Evolutionary conservation across 35 echinoderm and acorn worm genomes (phyloP), one percentile per base, ranked within the genome.

Genomic region (Diadema setosum): DNA sequence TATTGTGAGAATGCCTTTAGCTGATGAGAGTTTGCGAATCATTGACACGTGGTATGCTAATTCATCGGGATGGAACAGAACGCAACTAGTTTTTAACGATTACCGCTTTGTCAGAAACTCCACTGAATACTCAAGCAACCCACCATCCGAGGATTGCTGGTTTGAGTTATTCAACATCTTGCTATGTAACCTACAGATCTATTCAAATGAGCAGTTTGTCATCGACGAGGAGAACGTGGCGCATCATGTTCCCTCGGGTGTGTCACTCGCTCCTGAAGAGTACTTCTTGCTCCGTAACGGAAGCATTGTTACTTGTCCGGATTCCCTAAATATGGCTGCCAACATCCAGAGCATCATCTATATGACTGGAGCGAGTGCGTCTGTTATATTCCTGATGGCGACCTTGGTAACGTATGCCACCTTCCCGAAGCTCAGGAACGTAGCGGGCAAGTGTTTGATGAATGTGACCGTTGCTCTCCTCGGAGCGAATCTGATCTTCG

Each of bases 381-480:
- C 69, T 6, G 20, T 75, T 20, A 9, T 75, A 24, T 75, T 27
- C 40, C 59, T 96, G 8, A 23, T 82, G 16, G 49, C 85, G 8
- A 87, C 89, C 12, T 88, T 96, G 39, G 29, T 88, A 17, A 88
- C 85, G 2, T 96, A 96, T 55, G 80, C 75, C 20, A 42, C 73
- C 27, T 81, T 96, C 8, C 85, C 84, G 23, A 78, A 48, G 35
- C 52, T 96, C 4, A 86, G 94, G 26, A 96, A 88, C 33, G 60
- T 91, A n/a, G 83, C 94, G 11, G 94, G 94, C 23, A 46, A 83
- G 36, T 91, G 84, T 49, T 29, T 91, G 8, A 91, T 96, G 89
- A 96, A 92, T 52, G 75, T 96, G 4, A 60, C 85, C 4, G 85
- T 86, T 26, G 94, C 94, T 3, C 57, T 96, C 5, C 90, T 96